phyloP scores from a whole-genome alignment of 2,113 vertebrate species.

The Petroica traversi region DNA sequence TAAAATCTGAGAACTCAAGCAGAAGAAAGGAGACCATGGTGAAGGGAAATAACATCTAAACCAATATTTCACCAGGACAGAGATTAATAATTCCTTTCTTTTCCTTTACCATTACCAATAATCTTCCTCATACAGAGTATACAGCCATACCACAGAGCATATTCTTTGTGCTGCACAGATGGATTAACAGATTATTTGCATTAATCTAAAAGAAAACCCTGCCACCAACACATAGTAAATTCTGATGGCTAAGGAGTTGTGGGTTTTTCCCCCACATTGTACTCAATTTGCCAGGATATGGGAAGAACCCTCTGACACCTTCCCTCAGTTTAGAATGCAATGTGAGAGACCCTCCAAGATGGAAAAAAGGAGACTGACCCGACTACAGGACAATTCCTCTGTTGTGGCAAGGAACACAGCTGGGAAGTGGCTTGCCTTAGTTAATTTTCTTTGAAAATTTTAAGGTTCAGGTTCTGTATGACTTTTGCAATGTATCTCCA shows the following conservation, averaged over 20 bases:
- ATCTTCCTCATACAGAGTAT: background rate
- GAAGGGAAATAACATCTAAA: background rate
- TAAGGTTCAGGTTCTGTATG: background rate
- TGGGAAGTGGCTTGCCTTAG: background rate
- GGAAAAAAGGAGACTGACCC: background rate
- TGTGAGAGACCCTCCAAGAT: background rate
- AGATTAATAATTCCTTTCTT: background rate
- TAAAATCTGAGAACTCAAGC: background rate
- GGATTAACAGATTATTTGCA: background rate
- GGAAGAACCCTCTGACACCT: background rate
- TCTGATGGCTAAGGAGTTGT: background rate
- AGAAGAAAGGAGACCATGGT: background rate
- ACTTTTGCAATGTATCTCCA: background rate
- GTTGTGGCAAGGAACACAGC: background rate
- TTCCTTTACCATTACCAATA: background rate
- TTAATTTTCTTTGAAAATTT: background rate
- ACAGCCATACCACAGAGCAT: background rate
- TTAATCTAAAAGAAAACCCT: background rate
- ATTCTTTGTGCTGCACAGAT: background rate
- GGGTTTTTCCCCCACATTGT: fast-evolving
- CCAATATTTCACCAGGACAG: background rate
- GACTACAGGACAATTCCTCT: background rate
- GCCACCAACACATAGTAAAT: background rate
- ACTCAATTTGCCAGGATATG: background rate
- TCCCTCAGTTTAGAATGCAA: background rate